phyloP scores from a whole-genome alignment of 2,113 vertebrate species.

The Callionymus lyra region DNA sequence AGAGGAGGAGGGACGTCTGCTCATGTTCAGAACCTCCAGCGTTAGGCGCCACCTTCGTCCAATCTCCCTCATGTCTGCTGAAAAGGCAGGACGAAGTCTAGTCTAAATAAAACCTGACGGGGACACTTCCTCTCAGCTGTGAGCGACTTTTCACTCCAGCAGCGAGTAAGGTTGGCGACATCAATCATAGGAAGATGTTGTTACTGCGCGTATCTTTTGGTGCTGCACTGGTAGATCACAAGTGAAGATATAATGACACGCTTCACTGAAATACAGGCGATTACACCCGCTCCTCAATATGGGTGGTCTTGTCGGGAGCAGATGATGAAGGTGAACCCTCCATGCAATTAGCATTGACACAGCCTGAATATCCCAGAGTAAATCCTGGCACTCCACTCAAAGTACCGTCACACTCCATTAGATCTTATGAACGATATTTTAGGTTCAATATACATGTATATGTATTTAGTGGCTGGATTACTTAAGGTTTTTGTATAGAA shows the following conservation, averaged over 20 bases:
- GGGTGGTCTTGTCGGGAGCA: slow-evolving; percentile 53
- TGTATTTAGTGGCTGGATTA: too few species aligned
- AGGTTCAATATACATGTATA: too few species aligned
- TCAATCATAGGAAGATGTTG: slow-evolving; percentile 31
- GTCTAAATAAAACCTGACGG: slow-evolving; percentile 19
- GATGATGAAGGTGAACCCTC: slow-evolving; percentile 30
- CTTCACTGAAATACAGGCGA: slow-evolving; percentile 52
- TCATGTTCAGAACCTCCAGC: slow-evolving; percentile 24
- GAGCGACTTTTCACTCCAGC: too few species aligned
- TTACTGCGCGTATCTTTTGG: slow-evolving; percentile 45
- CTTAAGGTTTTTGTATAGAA: too few species aligned
- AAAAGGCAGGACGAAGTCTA: slow-evolving; percentile 21
- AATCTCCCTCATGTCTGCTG: slow-evolving; percentile 29
- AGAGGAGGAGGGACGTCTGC: slow-evolving; percentile 37
- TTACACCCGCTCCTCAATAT: slow-evolving; percentile 42
- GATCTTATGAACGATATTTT: too few species aligned
- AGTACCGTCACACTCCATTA: too few species aligned
- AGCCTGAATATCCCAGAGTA: too few species aligned
- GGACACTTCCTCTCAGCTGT: slow-evolving; percentile 11
- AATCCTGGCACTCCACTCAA: too few species aligned
- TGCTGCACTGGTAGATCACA: slow-evolving; percentile 42
- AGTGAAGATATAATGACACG: slow-evolving; percentile 55
- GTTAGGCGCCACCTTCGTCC: slow-evolving; percentile 46
- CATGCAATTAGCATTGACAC: slow-evolving; percentile 47
- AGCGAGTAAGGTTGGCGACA: slow-evolving; percentile 14